Evolutionary conservation across 2,888 invertebrate species (phyloP).

Genomic region (Mechanitis mazaeus): DNA sequence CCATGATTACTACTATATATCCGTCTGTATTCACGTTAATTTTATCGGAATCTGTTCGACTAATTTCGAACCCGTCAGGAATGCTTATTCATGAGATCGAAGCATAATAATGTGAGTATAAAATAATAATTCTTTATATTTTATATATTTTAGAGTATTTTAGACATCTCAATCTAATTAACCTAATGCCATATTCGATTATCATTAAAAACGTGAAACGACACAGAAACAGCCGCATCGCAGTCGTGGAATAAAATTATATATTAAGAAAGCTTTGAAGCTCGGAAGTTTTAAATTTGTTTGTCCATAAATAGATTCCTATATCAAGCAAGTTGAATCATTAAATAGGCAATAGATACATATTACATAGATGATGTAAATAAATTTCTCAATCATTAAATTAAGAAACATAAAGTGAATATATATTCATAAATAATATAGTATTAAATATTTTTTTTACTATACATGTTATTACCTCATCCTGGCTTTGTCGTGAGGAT

Average conservation of each 20-base stretch:
- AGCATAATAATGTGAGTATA: too few relatives aligned
- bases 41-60: too few relatives aligned
- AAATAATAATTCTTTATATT: too few relatives aligned
- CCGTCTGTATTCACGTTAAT: too few relatives aligned
- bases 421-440: not conserved
- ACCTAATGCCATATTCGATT: slow-evolving; percentile 18
- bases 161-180: not conserved
- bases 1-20: too few relatives aligned
- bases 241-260: slow-evolving; percentile 25
- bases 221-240: slow-evolving; percentile 22
- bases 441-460: not conserved
- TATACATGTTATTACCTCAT: not conserved
- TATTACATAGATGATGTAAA: not conserved
- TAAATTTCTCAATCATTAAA: too few relatives aligned
- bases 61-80: too few relatives aligned
- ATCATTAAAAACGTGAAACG: slow-evolving; percentile 28
- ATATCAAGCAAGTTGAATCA: not conserved
- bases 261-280: slow-evolving; percentile 33
- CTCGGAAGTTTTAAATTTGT: slow-evolving; percentile 32
- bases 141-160: too few relatives aligned
- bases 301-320: slow-evolving; percentile 8
- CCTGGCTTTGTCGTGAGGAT: slow-evolving; percentile 15
- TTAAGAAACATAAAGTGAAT: not conserved
- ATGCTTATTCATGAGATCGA: too few relatives aligned
- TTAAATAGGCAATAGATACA: slow-evolving; percentile 2